These are phyloP conservation scores for Lasioglossum morio DNA, from an alignment of 2,888 invertebrate genomes.

Conservation along the genomic window DNA sequence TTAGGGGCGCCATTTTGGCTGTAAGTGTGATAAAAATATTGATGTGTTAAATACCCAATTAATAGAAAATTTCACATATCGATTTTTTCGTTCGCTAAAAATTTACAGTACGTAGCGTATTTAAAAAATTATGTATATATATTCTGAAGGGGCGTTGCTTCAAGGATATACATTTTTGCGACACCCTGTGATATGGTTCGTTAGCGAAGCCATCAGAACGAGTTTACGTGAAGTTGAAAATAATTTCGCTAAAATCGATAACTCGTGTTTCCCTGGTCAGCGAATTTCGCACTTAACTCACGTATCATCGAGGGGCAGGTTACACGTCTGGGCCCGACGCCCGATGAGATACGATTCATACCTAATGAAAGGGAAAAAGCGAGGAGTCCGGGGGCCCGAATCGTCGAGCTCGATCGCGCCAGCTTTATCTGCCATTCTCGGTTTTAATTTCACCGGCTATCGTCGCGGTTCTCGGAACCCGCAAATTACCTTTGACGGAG, in stretches of 20 bases:
- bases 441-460: constrained; percentile 36
- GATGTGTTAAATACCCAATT: no score
- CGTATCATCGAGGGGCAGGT: constrained; percentile 17
- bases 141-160: no score
- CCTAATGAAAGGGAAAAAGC: not conserved
- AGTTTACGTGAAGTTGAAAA: not conserved
- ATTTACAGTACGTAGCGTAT: no score
- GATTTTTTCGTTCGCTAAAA: no score
- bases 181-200: not conserved
- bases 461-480: constrained; percentile 31
- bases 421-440: constrained; percentile 25
- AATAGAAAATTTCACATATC: no score
- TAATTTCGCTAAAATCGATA: not conserved
- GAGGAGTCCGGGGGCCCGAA: not conserved
- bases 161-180: no score
- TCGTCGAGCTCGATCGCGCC: constrained; percentile 24
- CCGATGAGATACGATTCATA: constrained; percentile 34
- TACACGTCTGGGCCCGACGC: constrained; percentile 18
- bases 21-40: no score
- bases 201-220: no score
- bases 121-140: no score
- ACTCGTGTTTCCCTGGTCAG: constrained; percentile 7
- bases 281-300: not conserved
- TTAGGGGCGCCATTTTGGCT: no score
- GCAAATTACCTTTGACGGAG: constrained; percentile 28